Conservation (phyloP, 2,888 invertebrate species). For the Hydropsyche betteni region DNA sequence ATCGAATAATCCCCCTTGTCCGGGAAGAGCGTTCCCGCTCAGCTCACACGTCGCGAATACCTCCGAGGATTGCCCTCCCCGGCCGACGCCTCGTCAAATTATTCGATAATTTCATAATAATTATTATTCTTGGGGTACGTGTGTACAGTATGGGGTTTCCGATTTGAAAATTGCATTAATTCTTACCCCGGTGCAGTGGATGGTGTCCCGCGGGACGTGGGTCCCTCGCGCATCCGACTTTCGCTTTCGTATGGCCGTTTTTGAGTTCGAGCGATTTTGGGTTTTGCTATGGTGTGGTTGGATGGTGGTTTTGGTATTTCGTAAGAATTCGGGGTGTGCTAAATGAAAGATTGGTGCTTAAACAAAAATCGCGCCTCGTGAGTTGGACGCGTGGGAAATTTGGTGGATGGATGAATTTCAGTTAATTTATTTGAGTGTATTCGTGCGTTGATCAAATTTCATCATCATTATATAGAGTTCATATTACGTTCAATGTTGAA, state of each 20-base stretch:
- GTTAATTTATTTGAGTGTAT: too few species aligned
- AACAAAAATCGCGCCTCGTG: slow-evolving; percentile 52
- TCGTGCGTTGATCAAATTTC: too few species aligned
- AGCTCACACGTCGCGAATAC: slow-evolving; percentile 46
- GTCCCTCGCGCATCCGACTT: not conserved
- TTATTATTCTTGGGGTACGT: slow-evolving; percentile 60
- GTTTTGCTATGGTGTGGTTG: not conserved
- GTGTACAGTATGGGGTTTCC: slow-evolving; percentile 15
- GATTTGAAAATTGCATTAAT: slow-evolving; percentile 52
- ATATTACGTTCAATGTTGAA: too few species aligned
- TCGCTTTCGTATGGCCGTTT: not conserved
- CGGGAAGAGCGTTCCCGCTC: slow-evolving; percentile 14
- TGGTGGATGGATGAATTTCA: too few species aligned
- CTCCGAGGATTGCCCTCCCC: slow-evolving; percentile 37
- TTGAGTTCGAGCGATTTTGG: not conserved
- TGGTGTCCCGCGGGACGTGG: slow-evolving; percentile 1
- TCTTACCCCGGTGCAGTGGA: slow-evolving; percentile 48
- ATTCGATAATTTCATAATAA: slow-evolving; percentile 70
- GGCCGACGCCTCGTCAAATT: slow-evolving; percentile 55
- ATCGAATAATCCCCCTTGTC: slow-evolving; percentile 42
- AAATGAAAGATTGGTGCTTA: slow-evolving; percentile 52
- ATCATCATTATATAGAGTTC: too few species aligned
- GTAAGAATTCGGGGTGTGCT: slow-evolving; percentile 17
- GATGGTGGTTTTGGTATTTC: not conserved
- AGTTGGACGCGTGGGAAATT: slow-evolving; percentile 49